Percentiles rank a stretch among this genome's conserved stretches.
These are phyloP conservation scores for Monomorium pharaonis DNA, from an alignment of 1,140 invertebrate species.

Conservation along the genomic window DNA sequence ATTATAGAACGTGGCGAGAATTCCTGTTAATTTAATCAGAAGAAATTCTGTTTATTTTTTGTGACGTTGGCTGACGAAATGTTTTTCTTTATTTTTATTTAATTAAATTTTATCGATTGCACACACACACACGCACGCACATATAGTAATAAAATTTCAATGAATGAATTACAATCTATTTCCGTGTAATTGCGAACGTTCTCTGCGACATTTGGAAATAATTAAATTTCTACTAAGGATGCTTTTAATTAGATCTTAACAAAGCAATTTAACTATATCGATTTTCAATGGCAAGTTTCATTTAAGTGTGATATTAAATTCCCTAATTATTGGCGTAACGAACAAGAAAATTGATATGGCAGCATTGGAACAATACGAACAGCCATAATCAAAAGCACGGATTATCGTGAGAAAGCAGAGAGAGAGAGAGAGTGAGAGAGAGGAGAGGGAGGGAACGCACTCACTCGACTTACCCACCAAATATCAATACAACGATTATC, in stretches of 20 bases:
- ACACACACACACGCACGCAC: too few species aligned
- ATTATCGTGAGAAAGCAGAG: too few species aligned
- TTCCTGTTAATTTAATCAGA: background rate
- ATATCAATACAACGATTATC: conserved; percentile 52
- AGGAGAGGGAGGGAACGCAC: too few species aligned
- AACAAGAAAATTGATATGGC: conserved; percentile 4
- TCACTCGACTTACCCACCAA: background rate
- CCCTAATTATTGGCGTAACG: conserved; percentile 27
- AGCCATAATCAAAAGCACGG: background rate
- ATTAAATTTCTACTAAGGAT: conserved; percentile 36
- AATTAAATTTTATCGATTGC: background rate
- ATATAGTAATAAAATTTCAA: background rate
- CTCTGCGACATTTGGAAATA: background rate
- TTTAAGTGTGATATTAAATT: conserved; percentile 31
- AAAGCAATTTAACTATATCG: conserved; percentile 25
- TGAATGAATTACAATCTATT: conserved; percentile 5
- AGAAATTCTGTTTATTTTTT: background rate
- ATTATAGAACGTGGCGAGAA: background rate
- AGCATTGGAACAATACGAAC: conserved; percentile 5
- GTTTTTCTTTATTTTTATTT: background rate
- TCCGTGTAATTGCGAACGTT: background rate
- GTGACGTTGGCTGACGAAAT: background rate
- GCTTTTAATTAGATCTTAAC: conserved; percentile 31
- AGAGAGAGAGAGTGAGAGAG: too few species aligned
- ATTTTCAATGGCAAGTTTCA: conserved; percentile 39